Evolutionary conservation across 1,140 invertebrate genomes (phyloP), one percentile per base, ranked within the genome.

Genomic region (Formica exsecta): DNA sequence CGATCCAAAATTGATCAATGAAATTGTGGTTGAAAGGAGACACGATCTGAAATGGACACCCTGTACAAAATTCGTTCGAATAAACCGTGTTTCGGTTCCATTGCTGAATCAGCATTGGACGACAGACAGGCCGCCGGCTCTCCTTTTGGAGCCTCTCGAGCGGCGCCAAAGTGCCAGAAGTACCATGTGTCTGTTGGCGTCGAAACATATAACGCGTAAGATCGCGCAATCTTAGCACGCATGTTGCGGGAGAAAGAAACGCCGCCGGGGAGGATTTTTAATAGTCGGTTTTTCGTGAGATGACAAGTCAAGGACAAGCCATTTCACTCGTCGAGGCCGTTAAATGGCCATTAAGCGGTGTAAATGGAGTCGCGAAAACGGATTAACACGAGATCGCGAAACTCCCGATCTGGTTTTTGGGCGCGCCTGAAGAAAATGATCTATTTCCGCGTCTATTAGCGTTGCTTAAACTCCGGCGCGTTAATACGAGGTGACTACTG

Each of bases 131-230:
- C 76, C 3, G 13, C 7, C 64, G 51, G 51, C 66, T 19, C 66
- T 41, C 9, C 16, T 32, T 44, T 79, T 54, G 48, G 68, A 36
- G 22, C 11, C 38, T 65, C 25, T 8, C 68, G 68, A 86, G 70
- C 80, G 87, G 88, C 88, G 87, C 87, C 84, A 86, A 89, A 88
- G 44, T 74, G 57, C 57, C 70, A 86, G 29, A 54, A 86, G n/a
- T 41, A 85, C 57, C 32, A 71, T 29, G 61, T 85, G 86, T 70
- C 65, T 68, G 61, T 83, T 83, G 38, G 75, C 61, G 81, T 73
- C 77, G 65, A 48, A 51, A 29, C 6, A 22, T 44, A n/a, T 70
- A 76, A 22, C 22, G 8, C 65, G 51, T 74, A 44, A 25, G 36
- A 81, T 86, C 88, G 62, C 70, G 54, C 62, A 61, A 89, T 75